These are phyloP conservation scores for Malacoraja senta DNA, from an alignment of 2,797 vertebrate species.

Conservation along the genomic window DNA sequence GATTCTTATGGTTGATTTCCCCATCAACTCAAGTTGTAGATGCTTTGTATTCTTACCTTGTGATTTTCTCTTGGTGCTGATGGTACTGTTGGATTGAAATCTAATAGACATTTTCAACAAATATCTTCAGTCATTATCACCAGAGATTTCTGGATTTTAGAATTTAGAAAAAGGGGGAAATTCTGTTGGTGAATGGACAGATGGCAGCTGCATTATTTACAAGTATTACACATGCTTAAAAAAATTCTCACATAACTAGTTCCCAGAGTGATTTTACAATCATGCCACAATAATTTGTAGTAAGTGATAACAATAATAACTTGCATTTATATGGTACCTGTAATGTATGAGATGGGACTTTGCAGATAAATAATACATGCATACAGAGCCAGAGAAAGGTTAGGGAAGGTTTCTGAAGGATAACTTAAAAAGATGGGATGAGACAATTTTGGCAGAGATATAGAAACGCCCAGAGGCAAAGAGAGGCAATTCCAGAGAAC, in stretches of 20 bases:
- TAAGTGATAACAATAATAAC: not conserved
- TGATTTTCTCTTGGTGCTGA: not conserved
- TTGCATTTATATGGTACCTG: not conserved
- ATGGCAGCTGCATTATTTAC: not conserved
- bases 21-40: not conserved
- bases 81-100: not conserved
- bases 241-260: not conserved
- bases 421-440: not conserved
- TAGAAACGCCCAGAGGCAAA: not conserved
- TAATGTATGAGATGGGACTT: not conserved
- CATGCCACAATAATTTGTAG: no score
- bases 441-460: not conserved
- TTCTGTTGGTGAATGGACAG: not conserved
- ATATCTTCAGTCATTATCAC: conserved; percentile 19
- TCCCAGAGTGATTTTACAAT: not conserved
- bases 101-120: conserved; percentile 3
- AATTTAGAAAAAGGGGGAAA: not conserved
- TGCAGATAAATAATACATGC: not conserved
- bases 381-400: not conserved
- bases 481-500: not conserved
- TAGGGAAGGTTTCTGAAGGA: not conserved
- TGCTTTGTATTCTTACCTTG: conserved; percentile 1
- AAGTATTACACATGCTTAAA: not conserved
- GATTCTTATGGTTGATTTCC: not conserved
- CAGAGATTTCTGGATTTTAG: not conserved